Evolutionary conservation across 2,797 vertebrate genomes (phyloP).

Genomic region (Peromyscus attwateri): DNA sequence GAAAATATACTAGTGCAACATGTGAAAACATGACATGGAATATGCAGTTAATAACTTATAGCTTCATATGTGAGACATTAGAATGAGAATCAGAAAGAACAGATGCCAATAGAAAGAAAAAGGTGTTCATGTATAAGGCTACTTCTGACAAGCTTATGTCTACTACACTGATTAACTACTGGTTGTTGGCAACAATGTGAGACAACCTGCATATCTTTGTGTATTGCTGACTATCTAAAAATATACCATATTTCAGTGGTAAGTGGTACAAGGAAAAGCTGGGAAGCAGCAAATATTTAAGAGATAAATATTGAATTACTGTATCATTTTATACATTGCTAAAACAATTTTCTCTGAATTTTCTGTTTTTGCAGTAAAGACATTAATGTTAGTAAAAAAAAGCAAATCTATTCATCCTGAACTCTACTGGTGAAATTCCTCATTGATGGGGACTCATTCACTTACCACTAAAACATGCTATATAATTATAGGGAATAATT

Average conservation of each 20-base stretch:
- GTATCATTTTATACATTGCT: not conserved
- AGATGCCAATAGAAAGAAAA: constrained; percentile 18
- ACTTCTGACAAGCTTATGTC: not conserved
- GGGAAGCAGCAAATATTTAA: constrained; percentile 62
- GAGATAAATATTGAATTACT: constrained; percentile 32
- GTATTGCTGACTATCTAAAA: constrained; percentile 4
- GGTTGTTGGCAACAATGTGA: not conserved
- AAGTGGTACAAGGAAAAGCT: constrained; percentile 29
- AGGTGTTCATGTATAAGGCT: not conserved
- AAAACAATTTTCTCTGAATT: constrained; percentile 34
- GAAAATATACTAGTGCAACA: not conserved
- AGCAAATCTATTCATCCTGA: not conserved
- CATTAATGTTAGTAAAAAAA: not conserved
- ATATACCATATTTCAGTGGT: not conserved
- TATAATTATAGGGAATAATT: not conserved
- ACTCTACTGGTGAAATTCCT: not conserved
- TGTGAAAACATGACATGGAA: not conserved
- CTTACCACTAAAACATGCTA: no score
- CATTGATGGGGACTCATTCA: not conserved
- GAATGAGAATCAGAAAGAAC: constrained; percentile 22
- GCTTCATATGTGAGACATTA: not conserved
- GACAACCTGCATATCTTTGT: constrained; percentile 32
- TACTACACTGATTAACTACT: not conserved
- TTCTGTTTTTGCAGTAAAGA: constrained; percentile 29
- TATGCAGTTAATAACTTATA: not conserved